Conservation (phyloP, 2,797 vertebrate species). For the Melanotaenia pygmaea region DNA sequence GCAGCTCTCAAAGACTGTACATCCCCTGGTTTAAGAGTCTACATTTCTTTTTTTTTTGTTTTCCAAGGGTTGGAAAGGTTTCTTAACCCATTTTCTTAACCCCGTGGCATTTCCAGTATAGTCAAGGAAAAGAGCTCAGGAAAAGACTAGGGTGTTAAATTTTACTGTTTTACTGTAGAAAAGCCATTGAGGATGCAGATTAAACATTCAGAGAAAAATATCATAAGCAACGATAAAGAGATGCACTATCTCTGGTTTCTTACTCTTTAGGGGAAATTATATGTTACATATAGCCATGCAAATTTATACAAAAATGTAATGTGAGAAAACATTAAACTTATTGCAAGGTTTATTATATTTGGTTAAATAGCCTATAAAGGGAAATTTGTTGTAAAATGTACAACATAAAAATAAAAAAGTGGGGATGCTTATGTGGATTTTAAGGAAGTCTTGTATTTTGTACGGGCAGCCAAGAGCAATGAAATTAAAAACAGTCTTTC, state of each 20-base stretch:
- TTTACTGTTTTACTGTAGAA: too few species aligned
- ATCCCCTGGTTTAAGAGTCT: too few species aligned
- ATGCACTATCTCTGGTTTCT: background rate
- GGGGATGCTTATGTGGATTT: background rate
- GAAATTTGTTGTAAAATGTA: background rate
- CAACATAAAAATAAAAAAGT: background rate
- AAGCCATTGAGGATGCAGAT: background rate
- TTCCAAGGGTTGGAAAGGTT: too few species aligned
- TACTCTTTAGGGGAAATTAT: background rate
- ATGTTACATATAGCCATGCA: background rate
- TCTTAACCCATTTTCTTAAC: too few species aligned
- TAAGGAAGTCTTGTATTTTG: background rate
- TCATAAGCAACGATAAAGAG: background rate
- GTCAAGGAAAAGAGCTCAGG: too few species aligned
- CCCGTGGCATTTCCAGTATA: too few species aligned
- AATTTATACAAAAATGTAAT: background rate
- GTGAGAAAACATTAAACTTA: background rate
- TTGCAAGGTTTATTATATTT: background rate
- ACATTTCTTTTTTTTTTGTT: too few species aligned
- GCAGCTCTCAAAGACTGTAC: too few species aligned
- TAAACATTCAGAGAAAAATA: background rate
- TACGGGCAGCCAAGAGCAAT: background rate
- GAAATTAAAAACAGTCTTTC: background rate
- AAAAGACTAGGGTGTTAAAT: too few species aligned
- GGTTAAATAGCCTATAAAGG: background rate